These are phyloP conservation scores for Anoplophora glabripennis DNA, from an alignment of 1,140 invertebrate genomes.

Conservation along the genomic window DNA sequence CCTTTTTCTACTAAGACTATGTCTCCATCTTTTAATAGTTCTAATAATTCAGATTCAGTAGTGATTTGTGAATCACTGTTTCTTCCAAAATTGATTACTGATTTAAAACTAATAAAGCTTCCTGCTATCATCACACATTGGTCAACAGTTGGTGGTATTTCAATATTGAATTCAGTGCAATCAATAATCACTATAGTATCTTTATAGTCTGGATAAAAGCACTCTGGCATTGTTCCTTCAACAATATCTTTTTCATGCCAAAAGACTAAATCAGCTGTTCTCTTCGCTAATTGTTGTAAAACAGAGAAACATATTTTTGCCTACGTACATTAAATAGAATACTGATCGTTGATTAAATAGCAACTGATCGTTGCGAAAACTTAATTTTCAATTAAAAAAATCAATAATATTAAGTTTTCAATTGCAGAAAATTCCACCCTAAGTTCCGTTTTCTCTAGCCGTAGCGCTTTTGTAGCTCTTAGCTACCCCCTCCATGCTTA, in stretches of 20 bases:
- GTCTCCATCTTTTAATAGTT: slow-evolving; percentile 46
- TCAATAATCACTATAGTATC: slow-evolving; percentile 48
- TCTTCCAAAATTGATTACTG: slow-evolving; percentile 45
- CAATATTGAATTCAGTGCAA: slow-evolving; percentile 48
- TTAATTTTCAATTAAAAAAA: slow-evolving; percentile 41
- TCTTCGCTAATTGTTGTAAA: slow-evolving; percentile 6
- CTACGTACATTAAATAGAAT: slow-evolving; percentile 15
- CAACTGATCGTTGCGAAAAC: no score
- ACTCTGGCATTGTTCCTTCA: no score
- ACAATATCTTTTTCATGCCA: slow-evolving; percentile 30
- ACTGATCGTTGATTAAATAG: slow-evolving; percentile 13
- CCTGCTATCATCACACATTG: slow-evolving; percentile 43
- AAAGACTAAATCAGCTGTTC: slow-evolving; percentile 24
- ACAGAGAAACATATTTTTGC: slow-evolving; percentile 16
- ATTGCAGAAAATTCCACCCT: no score
- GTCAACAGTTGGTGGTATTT: slow-evolving; percentile 39
- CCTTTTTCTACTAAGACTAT: slow-evolving; percentile 47
- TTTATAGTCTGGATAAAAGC: slow-evolving; percentile 42
- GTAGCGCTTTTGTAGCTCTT: no score
- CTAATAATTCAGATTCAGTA: slow-evolving; percentile 42
- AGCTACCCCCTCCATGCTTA: no score
- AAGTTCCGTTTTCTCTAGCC: no score
- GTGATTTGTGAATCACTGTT: slow-evolving; percentile 46
- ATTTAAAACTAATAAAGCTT: slow-evolving; percentile 48
- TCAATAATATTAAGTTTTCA: no score